These are phyloP conservation scores for Ictidomys tridecemlineatus DNA, from an alignment of 2,113 vertebrate species.

Conservation along the genomic window DNA sequence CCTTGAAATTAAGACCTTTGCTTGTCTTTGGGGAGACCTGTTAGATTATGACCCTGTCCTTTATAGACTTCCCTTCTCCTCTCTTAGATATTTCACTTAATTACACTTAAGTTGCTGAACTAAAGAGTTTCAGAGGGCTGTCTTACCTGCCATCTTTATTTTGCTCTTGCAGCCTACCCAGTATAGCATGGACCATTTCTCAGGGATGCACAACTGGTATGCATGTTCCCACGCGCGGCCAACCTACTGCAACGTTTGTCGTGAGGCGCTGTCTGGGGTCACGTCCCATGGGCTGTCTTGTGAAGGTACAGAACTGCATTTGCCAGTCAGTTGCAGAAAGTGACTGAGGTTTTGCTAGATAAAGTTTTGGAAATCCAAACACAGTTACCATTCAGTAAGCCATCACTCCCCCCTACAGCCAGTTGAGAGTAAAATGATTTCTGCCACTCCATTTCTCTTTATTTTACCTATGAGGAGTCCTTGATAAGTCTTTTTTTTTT, in stretches of 20 bases:
- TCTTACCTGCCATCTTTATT: background rate
- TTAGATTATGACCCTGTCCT: background rate
- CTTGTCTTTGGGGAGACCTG: background rate
- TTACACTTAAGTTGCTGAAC: background rate
- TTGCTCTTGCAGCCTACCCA: constrained; percentile 92
- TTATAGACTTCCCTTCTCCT: background rate
- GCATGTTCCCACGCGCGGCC: constrained; percentile 97
- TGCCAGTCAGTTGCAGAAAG: background rate
- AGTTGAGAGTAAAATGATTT: background rate
- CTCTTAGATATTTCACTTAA: background rate
- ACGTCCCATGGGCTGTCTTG: constrained; percentile 97
- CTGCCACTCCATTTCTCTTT: background rate
- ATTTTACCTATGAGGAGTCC: background rate
- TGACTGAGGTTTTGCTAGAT: too few species aligned
- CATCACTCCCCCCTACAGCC: fast-evolving
- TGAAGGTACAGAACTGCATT: constrained; percentile 89
- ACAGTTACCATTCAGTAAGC: background rate
- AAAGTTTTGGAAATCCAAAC: background rate
- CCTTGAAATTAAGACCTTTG: background rate
- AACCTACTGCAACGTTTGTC: constrained; percentile 98
- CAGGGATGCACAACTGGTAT: constrained; percentile 99
- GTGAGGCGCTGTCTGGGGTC: constrained; percentile 96
- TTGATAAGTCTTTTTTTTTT: too few species aligned
- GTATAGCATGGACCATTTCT: constrained; percentile 99
- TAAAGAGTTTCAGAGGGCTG: background rate